phyloP scores from a whole-genome alignment of 2,113 vertebrate species.

The Callipepla californica region DNA sequence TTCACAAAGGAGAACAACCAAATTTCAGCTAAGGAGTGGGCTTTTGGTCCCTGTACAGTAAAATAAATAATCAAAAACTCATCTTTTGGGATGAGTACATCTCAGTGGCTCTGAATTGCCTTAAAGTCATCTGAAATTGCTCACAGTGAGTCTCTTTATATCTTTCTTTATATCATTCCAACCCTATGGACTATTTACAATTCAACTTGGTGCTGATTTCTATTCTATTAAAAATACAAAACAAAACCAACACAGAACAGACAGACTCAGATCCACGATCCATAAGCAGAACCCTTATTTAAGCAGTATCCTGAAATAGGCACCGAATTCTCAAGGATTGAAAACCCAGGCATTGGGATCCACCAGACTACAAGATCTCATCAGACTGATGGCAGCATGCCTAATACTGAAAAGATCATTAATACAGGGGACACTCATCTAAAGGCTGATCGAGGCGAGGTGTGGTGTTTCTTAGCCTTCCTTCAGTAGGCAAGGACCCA shows the following conservation, averaged over 20 bases:
- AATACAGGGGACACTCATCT: background rate
- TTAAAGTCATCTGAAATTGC: background rate
- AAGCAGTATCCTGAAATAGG: accelerated
- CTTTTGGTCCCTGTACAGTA: background rate
- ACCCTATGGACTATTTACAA: accelerated
- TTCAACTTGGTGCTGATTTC: accelerated
- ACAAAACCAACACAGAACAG: background rate
- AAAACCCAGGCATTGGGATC: background rate
- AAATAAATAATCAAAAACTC: background rate
- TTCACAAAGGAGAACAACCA: background rate
- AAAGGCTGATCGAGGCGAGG: background rate
- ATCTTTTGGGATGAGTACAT: background rate
- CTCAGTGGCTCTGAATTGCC: background rate
- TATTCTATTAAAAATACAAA: background rate
- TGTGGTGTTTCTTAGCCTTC: background rate
- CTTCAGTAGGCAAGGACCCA: background rate
- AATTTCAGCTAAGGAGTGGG: background rate
- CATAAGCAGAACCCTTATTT: background rate
- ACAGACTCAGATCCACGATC: background rate
- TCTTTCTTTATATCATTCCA: background rate
- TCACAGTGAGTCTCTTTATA: background rate
- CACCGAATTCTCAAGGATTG: background rate
- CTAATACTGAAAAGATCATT: background rate
- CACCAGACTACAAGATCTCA: background rate
- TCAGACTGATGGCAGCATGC: background rate